Percentiles rank a stretch among this genome's conserved stretches.
Conservation (phyloP, 2,113 vertebrate species). For the Actinemys pallida region DNA sequence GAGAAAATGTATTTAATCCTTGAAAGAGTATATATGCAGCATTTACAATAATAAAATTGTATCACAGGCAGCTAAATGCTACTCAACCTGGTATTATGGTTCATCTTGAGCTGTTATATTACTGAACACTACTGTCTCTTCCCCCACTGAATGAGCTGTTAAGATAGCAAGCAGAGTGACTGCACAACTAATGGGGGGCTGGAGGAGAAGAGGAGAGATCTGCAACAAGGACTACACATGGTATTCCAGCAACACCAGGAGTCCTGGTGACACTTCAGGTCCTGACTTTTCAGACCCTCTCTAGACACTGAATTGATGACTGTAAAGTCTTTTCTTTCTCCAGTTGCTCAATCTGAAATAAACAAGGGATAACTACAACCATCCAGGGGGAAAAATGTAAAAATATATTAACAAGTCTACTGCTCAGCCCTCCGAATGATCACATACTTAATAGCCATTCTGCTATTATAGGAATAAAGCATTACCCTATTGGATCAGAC, state of each 20-base stretch:
- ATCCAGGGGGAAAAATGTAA: neutral
- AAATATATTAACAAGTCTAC: neutral
- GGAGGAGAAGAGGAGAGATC: neutral
- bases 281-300: neutral
- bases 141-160: neutral
- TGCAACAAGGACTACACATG: slow-evolving; percentile 39
- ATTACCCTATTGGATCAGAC: neutral
- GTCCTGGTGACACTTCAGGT: neutral
- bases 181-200: slow-evolving; percentile 53
- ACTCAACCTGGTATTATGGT: neutral
- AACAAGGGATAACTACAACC: neutral
- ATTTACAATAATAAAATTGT: slow-evolving; percentile 23
- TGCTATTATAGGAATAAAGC: neutral
- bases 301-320: slow-evolving; percentile 11
- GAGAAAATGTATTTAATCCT: slow-evolving; percentile 39
- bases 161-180: neutral
- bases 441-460: neutral
- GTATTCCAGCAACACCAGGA: slow-evolving; percentile 37
- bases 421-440: neutral
- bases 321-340: neutral
- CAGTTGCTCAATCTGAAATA: slow-evolving; percentile 15
- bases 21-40: slow-evolving; percentile 17
- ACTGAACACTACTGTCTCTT: neutral
- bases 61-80: slow-evolving; percentile 5
- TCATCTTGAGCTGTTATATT: neutral